A percentile compares a stretch with the other conserved stretches of the same genome.
Conservation (phyloP, 37 sponge, comb jelly and placozoan species). For the Oopsacas minuta region DNA sequence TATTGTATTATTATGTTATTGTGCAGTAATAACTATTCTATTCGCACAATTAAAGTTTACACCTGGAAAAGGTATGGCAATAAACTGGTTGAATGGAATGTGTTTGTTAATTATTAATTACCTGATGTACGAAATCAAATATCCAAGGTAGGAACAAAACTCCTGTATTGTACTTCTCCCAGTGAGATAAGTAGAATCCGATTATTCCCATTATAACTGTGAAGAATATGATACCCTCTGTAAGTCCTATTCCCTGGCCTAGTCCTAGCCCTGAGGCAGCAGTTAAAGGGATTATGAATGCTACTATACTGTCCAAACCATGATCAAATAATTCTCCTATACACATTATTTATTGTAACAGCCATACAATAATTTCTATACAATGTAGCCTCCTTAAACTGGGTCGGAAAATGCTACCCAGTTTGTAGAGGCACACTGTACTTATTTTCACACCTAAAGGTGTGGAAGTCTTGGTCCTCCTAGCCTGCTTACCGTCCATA, state of each 20-base stretch:
- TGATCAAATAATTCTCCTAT: conserved; percentile 91
- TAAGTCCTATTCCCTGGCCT: neutral
- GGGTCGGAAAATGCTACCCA: no score
- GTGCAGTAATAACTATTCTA: neutral
- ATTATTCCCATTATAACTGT: neutral
- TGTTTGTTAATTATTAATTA: conserved; percentile 24
- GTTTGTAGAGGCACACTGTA: no score
- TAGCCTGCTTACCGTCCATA: conserved; percentile 85
- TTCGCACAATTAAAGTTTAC: neutral
- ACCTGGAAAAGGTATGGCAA: no score
- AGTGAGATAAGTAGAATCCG: conserved; percentile 83
- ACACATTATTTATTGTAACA: no score
- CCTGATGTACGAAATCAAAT: conserved; percentile 71
- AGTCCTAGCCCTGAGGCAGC: conserved; percentile 47
- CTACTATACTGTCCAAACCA: conserved; percentile 63
- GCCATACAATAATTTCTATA: no score
- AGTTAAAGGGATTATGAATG: conserved; percentile 39
- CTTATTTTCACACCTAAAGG: conserved; percentile 49
- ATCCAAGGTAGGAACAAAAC: conserved; percentile 84
- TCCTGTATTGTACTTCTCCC: conserved; percentile 96
- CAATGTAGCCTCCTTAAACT: no score
- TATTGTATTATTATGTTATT: neutral
- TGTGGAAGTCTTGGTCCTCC: conserved; percentile 46
- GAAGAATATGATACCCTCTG: neutral
- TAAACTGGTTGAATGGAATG: no score